A percentile compares a stretch with the other conserved stretches of the same genome.
These are phyloP conservation scores for Punctoribates punctum DNA, from an alignment of 2,888 invertebrate genomes.

Conservation along the genomic window DNA sequence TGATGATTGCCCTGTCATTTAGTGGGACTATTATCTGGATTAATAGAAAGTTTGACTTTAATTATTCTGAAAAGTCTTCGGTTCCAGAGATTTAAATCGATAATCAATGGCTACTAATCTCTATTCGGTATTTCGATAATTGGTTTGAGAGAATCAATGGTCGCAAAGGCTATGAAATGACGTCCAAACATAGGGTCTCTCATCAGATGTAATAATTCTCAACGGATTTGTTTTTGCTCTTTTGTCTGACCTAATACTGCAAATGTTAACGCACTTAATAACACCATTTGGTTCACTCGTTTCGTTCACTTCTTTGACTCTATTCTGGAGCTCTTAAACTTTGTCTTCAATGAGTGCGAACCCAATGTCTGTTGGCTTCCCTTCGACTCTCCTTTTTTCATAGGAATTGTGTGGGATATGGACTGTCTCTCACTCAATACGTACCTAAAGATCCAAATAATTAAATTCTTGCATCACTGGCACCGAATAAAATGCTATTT, in stretches of 20 bases:
- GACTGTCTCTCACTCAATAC: neutral
- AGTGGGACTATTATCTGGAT: no score
- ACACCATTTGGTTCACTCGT: constrained; percentile 2
- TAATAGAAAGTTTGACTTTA: no score
- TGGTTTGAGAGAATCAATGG: neutral
- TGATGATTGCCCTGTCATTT: no score
- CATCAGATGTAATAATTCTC: constrained; percentile 25
- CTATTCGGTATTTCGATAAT: neutral
- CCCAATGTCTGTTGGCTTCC: neutral
- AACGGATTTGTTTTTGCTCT: constrained; percentile 20
- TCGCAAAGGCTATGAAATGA: neutral
- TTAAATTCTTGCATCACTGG: constrained; percentile 1
- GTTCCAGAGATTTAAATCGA: no score
- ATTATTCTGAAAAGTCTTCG: no score
- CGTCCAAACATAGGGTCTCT: neutral
- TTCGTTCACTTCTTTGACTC: neutral
- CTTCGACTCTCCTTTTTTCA: neutral
- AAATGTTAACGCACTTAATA: constrained; percentile 16
- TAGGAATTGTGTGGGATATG: neutral
- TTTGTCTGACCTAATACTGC: constrained; percentile 20
- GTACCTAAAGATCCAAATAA: constrained; percentile 19
- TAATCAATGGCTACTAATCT: neutral
- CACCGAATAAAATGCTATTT: neutral
- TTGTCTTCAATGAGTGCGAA: neutral
- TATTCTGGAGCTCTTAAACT: neutral